Evolutionary conservation across 2,797 vertebrate species (phyloP).

Genomic region (Bradypus variegatus): DNA sequence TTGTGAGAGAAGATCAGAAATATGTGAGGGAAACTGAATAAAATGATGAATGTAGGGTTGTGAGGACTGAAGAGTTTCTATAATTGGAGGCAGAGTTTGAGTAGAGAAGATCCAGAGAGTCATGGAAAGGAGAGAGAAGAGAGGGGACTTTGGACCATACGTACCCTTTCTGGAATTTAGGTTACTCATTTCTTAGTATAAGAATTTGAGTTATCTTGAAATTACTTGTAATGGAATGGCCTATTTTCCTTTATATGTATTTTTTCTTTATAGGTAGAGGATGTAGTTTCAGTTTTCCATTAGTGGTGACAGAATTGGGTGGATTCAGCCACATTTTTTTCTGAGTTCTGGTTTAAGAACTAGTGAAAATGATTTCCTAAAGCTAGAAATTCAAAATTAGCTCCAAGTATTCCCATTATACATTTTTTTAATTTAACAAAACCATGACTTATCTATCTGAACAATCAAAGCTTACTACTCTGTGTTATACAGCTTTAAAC

Average conservation of each 20-base stretch:
- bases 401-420: not conserved
- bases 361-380: not conserved
- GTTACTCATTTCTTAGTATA: not conserved
- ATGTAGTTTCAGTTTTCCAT: not conserved
- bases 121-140: not conserved
- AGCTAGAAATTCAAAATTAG: not conserved
- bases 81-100: not conserved
- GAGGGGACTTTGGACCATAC: no score
- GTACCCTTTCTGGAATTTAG: not conserved
- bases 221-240: not conserved
- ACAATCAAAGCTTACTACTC: not conserved
- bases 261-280: not conserved
- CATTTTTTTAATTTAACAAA: not conserved
- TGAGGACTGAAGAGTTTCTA: not conserved
- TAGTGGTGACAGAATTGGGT: not conserved
- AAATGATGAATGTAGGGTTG: not conserved
- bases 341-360: not conserved
- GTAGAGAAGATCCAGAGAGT: not conserved
- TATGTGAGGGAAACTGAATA: not conserved
- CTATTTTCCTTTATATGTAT: not conserved
- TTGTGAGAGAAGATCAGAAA: not conserved
- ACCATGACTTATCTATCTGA: not conserved
- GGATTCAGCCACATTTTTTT: not conserved
- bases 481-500: not conserved
- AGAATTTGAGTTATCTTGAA: not conserved